Percentiles rank a stretch among this genome's conserved stretches.
Conservation (phyloP, 2,113 vertebrate species). For the Leucopternis melanops region DNA sequence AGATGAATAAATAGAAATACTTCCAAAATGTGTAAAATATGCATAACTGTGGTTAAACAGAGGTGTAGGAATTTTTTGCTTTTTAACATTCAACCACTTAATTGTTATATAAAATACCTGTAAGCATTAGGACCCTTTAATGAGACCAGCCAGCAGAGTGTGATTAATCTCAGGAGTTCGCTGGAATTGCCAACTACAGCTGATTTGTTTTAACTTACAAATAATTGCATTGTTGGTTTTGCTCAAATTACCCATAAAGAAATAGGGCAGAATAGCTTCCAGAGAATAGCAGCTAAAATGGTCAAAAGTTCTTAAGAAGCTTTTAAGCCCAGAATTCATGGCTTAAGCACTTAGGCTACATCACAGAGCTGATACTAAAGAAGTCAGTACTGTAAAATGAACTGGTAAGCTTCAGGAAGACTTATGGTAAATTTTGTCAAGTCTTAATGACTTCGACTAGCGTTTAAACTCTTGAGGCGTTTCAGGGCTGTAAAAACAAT, state of each 20-base stretch:
- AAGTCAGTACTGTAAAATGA: neutral
- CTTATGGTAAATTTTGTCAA: neutral
- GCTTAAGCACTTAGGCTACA: neutral
- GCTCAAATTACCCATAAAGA: constrained; percentile 35
- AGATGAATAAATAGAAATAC: neutral
- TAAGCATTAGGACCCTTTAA: neutral
- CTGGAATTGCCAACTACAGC: neutral
- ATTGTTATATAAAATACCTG: constrained; percentile 3
- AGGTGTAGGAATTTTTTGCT: neutral
- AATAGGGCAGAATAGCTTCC: neutral
- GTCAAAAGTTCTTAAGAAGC: neutral
- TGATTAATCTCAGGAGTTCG: constrained; percentile 35
- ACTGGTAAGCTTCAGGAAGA: neutral
- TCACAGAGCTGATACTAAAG: neutral
- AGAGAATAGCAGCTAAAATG: neutral
- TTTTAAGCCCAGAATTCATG: neutral
- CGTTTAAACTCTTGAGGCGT: neutral
- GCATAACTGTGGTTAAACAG: neutral
- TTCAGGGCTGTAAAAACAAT: neutral
- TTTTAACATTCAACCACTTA: neutral
- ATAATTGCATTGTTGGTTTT: constrained; percentile 56
- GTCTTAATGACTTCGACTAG: neutral
- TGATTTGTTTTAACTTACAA: constrained; percentile 34
- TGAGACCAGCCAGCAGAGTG: neutral
- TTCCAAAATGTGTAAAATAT: neutral